Evolutionary conservation across 2,888 invertebrate genomes (phyloP), one percentile per base, ranked within the genome.

Genomic region (Drosophila paracracens): DNA sequence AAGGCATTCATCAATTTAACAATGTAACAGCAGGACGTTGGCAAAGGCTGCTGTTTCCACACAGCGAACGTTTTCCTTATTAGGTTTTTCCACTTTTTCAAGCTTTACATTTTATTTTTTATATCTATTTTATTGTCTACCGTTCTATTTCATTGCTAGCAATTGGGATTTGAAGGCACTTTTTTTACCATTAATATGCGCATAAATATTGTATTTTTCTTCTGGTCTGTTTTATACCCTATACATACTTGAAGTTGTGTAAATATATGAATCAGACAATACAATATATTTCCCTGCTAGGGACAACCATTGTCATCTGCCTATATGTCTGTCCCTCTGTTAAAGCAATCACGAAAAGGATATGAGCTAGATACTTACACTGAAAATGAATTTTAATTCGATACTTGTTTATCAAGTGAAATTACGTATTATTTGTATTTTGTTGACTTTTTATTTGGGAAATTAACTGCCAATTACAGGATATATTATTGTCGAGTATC

Each of bases 1-100:
- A 70, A 71, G 68, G 63, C 79, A 86, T 86, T 88, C 89, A 90
- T 86, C 83, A 86, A 88, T 79, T 67, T 79, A 81, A 83, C 79
- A 86, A 86, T 77, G 64, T 79, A 83, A 83, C 86, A 86, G 83
- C 81, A 83, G 81, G 83, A 81, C 73, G 70, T 60, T 69, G 70
- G 75, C 81, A 72, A 73, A 48, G 38, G 38, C 63, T 62, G 54
- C 50, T 27, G 40, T 50, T 40, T 33, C 16, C 52, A 38, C n/a
- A 48, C 60, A 29, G 27, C 46, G 27, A n/a, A 38, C 51, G 62
- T 29, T 51, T 36, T 57, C n/a, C 54, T 76, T 65, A 66, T 56
- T 59, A 65, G 66, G 35, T 31, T 70, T 67, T 57, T 38, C 35
- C 58, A 63, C 48, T 61, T 56, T 57, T 52, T 40, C n/a, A 35